Base-by-base conservation (phyloP, 1,140 invertebrate genomes). In the Phocides pigmalion region DNA sequence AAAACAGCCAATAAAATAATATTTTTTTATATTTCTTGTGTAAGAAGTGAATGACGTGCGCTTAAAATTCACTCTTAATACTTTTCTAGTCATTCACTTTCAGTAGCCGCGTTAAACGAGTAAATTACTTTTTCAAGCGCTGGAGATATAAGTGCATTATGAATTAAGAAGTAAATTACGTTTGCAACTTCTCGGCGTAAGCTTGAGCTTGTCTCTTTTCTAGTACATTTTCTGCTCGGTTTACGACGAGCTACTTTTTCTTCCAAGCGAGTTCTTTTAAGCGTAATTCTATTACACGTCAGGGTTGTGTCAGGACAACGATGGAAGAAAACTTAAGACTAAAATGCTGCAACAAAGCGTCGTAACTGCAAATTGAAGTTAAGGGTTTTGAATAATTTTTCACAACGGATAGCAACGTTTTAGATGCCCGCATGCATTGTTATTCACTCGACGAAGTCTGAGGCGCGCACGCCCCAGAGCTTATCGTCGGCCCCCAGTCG, bases 401-500 rank as follows among this genome's bases (percentile, higher is more conserved):
- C 41, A 59, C 64, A 64, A n/a, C 70, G 65, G 74, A 76, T 66
- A 74, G 78, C 76, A 72, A 51, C 79, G 71, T 89, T 88, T 87
- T 84, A 89, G 79, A 68, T 63, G 59, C 63, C 73, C 67, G 65
- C 73, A 77, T 81, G 79, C 81, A 90, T 90, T 90, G 85, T 89
- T 89, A 90, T 90, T 90, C 88, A 87, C 82, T 75, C 76, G 70
- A 68, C 79, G 84, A 68, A 79, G 82, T 79, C 82, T 73, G 67
- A 75, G 75, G 64, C 84, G 84, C 81, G 77, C 88, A 87, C 87
- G 84, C 88, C 76, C 80, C 79, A 72, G 66, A 79, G 87, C 89
- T 91, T 91, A 91, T 91, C 87, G 83, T 71, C 79, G 69, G 75
- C 69, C 76, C 79, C 78, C 88, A 91, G 88, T 79, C 81, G 78